phyloP scores from a whole-genome alignment of 2,888 invertebrate genomes.

The Limnephilus auricula region DNA sequence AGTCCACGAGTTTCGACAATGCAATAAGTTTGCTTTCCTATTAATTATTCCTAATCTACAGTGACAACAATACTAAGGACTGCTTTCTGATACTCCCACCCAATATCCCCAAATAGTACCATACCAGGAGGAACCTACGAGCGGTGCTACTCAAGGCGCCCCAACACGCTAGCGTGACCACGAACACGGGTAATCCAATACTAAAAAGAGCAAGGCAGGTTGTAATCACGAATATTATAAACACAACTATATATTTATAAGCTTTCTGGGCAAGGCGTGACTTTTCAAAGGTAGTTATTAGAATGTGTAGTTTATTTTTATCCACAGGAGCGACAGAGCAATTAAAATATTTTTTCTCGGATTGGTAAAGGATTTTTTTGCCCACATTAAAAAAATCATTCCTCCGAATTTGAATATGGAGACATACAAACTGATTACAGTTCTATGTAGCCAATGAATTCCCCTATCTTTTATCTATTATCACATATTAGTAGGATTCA shows the following conservation, averaged over 20 bases:
- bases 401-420: too few relatives aligned
- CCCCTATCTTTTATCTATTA: too few relatives aligned
- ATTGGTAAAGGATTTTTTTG: too few relatives aligned
- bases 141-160: not conserved
- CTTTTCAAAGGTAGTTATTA: not conserved
- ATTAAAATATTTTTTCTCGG: too few relatives aligned
- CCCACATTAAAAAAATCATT: too few relatives aligned
- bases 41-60: not conserved
- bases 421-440: too few relatives aligned
- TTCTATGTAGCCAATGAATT: too few relatives aligned
- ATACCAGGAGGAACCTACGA: not conserved
- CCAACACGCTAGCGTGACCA: slow-evolving; percentile 38
- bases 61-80: not conserved
- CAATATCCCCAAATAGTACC: not conserved
- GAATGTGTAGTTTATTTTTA: not conserved
- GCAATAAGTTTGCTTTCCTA: not conserved
- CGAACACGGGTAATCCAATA: slow-evolving; percentile 36
- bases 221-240: slow-evolving; percentile 38
- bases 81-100: not conserved
- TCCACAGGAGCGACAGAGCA: too few relatives aligned
- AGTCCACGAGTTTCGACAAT: not conserved
- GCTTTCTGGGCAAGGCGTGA: not conserved
- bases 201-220: slow-evolving; percentile 41
- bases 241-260: slow-evolving; percentile 40
- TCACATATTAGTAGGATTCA: too few relatives aligned